phyloP scores from a whole-genome alignment of 2,113 vertebrate species.

The Eubucco bourcierii region DNA sequence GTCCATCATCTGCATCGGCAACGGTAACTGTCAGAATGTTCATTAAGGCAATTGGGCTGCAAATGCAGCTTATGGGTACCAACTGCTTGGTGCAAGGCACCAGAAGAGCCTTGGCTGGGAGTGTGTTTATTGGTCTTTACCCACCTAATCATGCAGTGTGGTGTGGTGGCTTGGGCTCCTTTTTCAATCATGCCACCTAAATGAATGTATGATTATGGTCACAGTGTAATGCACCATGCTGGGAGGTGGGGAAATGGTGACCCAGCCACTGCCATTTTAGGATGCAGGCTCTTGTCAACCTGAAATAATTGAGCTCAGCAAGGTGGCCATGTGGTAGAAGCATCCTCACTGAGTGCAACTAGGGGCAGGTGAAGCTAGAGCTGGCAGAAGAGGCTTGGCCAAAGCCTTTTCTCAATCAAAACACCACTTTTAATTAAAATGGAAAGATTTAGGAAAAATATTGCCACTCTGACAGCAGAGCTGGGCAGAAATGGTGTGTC shows the following conservation, averaged over 20 bases:
- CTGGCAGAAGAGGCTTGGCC: neutral
- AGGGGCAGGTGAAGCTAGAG: neutral
- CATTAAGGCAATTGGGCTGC: neutral
- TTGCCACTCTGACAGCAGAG: slow-evolving; percentile 6
- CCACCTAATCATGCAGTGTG: rapidly evolving
- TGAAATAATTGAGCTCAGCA: neutral
- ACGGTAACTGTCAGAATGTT: neutral
- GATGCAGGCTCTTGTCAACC: neutral
- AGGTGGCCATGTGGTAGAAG: neutral
- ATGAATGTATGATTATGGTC: neutral
- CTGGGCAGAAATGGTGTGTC: neutral
- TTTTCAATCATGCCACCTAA: rapidly evolving
- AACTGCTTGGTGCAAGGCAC: neutral
- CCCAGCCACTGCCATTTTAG: rapidly evolving
- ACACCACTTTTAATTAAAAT: slow-evolving; percentile 26
- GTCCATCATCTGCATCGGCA: neutral
- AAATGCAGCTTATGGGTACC: neutral
- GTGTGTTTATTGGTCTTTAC: neutral
- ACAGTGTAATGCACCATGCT: rapidly evolving
- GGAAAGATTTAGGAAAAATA: slow-evolving; percentile 24
- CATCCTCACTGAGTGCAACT: rapidly evolving
- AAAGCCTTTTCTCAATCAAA: neutral
- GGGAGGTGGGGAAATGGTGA: rapidly evolving
- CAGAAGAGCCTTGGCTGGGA: neutral
- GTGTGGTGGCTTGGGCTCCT: neutral